These are phyloP conservation scores for Cynaeus angustus DNA, from an alignment of 2,888 invertebrate species.

Conservation along the genomic window DNA sequence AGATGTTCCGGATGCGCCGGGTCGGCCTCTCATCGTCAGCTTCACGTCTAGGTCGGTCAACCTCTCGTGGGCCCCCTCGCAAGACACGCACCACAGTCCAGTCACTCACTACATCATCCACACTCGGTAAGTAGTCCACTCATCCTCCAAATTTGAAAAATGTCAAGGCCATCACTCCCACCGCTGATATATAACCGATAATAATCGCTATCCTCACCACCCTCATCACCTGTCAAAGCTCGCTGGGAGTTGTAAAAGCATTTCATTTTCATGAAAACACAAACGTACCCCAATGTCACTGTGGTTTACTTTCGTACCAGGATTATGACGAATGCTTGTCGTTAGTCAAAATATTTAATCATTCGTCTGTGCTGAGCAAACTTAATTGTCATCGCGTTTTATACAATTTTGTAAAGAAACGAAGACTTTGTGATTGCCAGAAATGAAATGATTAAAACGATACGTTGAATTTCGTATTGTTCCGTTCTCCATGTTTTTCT, in stretches of 20 bases:
- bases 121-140: conserved; percentile 77
- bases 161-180: conserved; percentile 46
- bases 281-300: conserved; percentile 37
- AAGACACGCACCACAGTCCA: conserved; percentile 80
- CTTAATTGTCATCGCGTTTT: conserved; percentile 40
- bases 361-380: conserved; percentile 26
- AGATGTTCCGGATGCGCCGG: conserved; percentile 83
- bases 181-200: conserved; percentile 44
- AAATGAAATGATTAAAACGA: conserved; percentile 28
- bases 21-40: conserved; percentile 81
- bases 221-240: conserved; percentile 50
- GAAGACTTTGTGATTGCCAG: conserved; percentile 11
- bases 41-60: conserved; percentile 84
- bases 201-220: conserved; percentile 48
- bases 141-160: conserved; percentile 41
- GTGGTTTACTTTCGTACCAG: conserved; percentile 46
- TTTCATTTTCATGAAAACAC: conserved; percentile 48
- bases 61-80: conserved; percentile 83
- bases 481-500: neutral
- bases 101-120: conserved; percentile 83
- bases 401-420: conserved; percentile 29
- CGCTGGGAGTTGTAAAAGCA: conserved; percentile 39
- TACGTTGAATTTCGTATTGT: conserved; percentile 6
- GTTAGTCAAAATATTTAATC: conserved; percentile 48
- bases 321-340: conserved; percentile 47